These are phyloP conservation scores for Psettodes erumei DNA, from an alignment of 2,113 vertebrate species.

Conservation along the genomic window DNA sequence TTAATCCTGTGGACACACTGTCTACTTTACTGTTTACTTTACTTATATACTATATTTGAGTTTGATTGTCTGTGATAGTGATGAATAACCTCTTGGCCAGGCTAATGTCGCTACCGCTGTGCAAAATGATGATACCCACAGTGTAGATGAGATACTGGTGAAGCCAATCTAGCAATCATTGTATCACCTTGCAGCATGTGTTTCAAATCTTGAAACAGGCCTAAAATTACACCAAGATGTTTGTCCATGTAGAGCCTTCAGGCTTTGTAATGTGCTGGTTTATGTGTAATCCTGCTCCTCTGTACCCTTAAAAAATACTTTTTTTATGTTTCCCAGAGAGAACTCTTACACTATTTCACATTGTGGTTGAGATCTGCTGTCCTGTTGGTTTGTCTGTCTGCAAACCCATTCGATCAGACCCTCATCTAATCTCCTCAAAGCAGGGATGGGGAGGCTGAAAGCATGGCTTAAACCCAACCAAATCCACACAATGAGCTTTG, in stretches of 20 bases:
- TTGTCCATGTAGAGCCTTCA: conserved; percentile 55
- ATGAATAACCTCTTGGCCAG: not conserved
- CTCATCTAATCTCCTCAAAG: conserved; percentile 72
- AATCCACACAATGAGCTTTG: conserved; percentile 62
- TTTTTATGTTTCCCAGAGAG: conserved; percentile 46
- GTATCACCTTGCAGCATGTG: conserved; percentile 29
- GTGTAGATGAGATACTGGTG: conserved; percentile 21
- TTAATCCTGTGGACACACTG: too few species aligned
- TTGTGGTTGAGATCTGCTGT: conserved; percentile 35
- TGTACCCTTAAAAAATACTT: conserved; percentile 23
- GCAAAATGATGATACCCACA: not conserved
- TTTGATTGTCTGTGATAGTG: not conserved
- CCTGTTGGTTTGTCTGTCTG: conserved; percentile 45
- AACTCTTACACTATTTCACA: conserved; percentile 28
- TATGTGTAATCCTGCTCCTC: conserved; percentile 40
- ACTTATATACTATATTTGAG: too few species aligned
- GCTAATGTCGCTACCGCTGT: not conserved
- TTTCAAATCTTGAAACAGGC: conserved; percentile 43
- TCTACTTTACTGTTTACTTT: too few species aligned
- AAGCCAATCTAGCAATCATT: conserved; percentile 19
- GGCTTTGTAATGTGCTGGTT: conserved; percentile 18
- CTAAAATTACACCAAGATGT: conserved; percentile 61
- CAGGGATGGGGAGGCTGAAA: conserved; percentile 35
- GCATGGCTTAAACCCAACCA: conserved; percentile 59
- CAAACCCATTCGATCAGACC: conserved; percentile 38